Percentiles rank a stretch among this genome's conserved stretches.
These are phyloP conservation scores for Phania funesta DNA, from an alignment of 2,888 invertebrate species.

Conservation along the genomic window DNA sequence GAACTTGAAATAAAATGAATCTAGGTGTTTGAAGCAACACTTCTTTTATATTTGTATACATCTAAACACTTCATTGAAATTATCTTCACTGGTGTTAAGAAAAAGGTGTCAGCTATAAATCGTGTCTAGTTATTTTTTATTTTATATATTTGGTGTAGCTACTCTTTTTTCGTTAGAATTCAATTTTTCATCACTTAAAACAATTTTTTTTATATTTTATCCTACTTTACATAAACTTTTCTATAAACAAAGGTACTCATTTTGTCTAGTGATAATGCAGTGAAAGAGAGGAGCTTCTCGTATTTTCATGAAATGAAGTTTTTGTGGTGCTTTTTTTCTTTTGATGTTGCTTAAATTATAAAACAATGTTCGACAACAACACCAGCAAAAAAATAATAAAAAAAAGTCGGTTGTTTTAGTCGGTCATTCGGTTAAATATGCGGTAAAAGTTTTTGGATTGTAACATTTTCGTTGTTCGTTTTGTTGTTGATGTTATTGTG, in stretches of 20 bases:
- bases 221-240: background rate
- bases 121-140: conserved; percentile 59
- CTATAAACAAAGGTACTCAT: conserved; percentile 38
- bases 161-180: conserved; percentile 4
- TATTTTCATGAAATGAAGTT: conserved; percentile 5
- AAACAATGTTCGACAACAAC: conserved; percentile 39
- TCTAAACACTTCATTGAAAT: conserved; percentile 45
- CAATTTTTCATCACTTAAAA: conserved; percentile 38
- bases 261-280: conserved; percentile 14
- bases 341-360: conserved; percentile 24
- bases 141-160: background rate
- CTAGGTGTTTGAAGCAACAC: conserved; percentile 28
- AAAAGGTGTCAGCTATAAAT: conserved; percentile 70
- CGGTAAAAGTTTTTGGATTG: conserved; percentile 54
- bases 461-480: conserved; percentile 2
- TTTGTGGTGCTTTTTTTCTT: conserved; percentile 2
- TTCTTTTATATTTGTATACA: conserved; percentile 4
- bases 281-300: conserved; percentile 12
- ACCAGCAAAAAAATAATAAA: background rate
- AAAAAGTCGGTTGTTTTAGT: conserved; percentile 51
- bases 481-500: conserved; percentile 6
- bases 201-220: conserved; percentile 7
- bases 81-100: conserved; percentile 53
- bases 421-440: conserved; percentile 66
- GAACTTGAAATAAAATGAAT: background rate